Conservation (phyloP, 2,888 invertebrate genomes). For the Catocala fraxini region DNA sequence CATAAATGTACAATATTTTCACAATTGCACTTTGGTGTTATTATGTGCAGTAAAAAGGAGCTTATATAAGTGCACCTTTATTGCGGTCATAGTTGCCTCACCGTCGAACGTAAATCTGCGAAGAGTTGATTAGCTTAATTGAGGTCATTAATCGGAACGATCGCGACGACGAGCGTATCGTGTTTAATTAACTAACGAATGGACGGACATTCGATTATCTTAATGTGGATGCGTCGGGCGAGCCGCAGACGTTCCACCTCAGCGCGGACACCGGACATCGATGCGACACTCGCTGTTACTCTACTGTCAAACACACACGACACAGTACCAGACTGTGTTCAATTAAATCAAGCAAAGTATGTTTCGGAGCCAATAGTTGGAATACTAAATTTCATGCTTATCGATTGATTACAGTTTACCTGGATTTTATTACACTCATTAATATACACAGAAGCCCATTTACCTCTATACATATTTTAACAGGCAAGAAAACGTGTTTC, state of each 20-base stretch:
- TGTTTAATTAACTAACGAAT: constrained; percentile 86
- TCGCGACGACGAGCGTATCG: constrained; percentile 78
- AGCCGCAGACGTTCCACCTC: constrained; percentile 46
- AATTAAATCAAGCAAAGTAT: constrained; percentile 3
- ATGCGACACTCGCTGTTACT: constrained; percentile 27
- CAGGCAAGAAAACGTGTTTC: constrained; percentile 19
- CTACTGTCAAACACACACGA: constrained; percentile 22
- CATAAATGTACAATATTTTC: no score
- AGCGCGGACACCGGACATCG: constrained; percentile 41
- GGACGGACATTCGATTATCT: constrained; percentile 79
- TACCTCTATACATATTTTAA: constrained; percentile 2
- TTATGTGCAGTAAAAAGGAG: background rate
- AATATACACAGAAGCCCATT: constrained; percentile 20
- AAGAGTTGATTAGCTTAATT: constrained; percentile 83
- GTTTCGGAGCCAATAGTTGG: constrained; percentile 6
- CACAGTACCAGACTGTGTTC: constrained; percentile 24
- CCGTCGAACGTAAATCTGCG: constrained; percentile 73
- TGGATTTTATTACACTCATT: constrained; percentile 29
- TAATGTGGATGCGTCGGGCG: constrained; percentile 70
- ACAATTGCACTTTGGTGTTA: no score
- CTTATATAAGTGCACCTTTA: constrained; percentile 24
- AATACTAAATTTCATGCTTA: constrained; percentile 19
- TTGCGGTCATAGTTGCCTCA: constrained; percentile 35
- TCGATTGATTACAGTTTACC: constrained; percentile 21
- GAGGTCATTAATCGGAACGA: constrained; percentile 80